phyloP scores from a whole-genome alignment of 2,888 invertebrate species.

The Mimumesa dahlbomi region DNA sequence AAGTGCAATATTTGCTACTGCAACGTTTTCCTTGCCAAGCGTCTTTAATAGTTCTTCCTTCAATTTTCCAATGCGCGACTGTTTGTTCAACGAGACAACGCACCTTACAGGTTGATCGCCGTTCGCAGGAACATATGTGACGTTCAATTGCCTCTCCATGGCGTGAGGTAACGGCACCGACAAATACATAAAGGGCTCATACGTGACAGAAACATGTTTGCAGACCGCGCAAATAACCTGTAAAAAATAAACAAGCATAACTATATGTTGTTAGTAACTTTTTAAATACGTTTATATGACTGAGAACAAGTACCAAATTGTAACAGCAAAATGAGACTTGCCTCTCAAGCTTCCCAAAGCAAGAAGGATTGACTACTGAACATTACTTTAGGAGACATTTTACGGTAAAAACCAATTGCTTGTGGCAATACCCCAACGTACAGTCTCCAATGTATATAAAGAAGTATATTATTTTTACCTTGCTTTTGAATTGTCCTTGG shows the following conservation, averaged over 20 bases:
- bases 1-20: slow-evolving; percentile 79
- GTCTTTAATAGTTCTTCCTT: slow-evolving; percentile 81
- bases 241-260: too few species aligned
- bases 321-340: slow-evolving; percentile 66
- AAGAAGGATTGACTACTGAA: slow-evolving; percentile 64
- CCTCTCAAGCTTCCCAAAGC: slow-evolving; percentile 51
- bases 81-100: slow-evolving; percentile 83
- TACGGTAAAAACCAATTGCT: slow-evolving; percentile 47
- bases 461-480: slow-evolving; percentile 80
- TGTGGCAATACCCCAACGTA: slow-evolving; percentile 56
- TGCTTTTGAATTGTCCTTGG: slow-evolving; percentile 85
- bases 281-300: slow-evolving; percentile 7
- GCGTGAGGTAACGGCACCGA: slow-evolving; percentile 85
- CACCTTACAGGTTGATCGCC: slow-evolving; percentile 80
- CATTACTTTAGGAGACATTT: slow-evolving; percentile 69
- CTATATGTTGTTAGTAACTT: too few species aligned
- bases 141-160: slow-evolving; percentile 83
- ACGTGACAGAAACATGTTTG: slow-evolving; percentile 84
- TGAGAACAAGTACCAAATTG: slow-evolving; percentile 9
- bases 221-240: slow-evolving; percentile 84
- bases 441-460: too few species aligned
- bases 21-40: slow-evolving; percentile 77
- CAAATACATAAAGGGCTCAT: slow-evolving; percentile 86
- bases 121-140: slow-evolving; percentile 81
- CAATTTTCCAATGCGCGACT: slow-evolving; percentile 82